Percentiles rank a stretch among this genome's conserved stretches.
Evolutionary conservation across 2,113 vertebrate genomes (phyloP).

Genomic region (Chaetops frenatus): DNA sequence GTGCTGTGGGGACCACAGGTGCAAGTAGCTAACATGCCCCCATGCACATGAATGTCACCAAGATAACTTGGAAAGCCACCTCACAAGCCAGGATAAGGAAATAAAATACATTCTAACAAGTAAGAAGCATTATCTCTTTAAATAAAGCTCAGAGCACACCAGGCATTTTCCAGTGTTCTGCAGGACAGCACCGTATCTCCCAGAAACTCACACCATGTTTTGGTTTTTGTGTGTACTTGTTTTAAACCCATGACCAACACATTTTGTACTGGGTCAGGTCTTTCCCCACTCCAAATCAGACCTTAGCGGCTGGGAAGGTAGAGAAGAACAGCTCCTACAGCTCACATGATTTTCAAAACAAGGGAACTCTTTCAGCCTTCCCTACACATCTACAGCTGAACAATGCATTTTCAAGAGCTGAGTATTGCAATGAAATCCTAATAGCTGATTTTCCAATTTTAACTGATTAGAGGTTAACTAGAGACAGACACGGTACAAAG

Average conservation of each 20-base stretch:
- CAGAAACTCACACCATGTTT: not conserved
- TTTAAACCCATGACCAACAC: not conserved
- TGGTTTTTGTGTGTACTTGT: not conserved
- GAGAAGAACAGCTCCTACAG: not conserved
- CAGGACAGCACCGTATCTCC: too few species aligned
- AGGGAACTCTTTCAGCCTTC: not conserved
- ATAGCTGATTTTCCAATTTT: not conserved
- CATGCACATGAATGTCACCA: accelerated
- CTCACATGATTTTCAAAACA: not conserved
- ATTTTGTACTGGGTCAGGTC: too few species aligned
- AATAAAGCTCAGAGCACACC: not conserved
- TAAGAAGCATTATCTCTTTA: not conserved
- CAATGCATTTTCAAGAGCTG: not conserved
- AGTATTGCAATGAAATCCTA: not conserved
- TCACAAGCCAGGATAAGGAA: not conserved
- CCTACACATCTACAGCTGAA: not conserved
- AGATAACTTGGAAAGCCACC: not conserved
- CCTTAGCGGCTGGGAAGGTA: not conserved
- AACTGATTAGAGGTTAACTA: not conserved
- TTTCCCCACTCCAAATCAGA: not conserved
- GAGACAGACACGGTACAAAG: accelerated
- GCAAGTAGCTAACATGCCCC: not conserved
- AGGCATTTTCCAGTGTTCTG: not conserved
- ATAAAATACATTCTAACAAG: not conserved
- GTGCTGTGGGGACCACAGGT: not conserved